Evolutionary conservation across 2,888 invertebrate genomes (phyloP).

Genomic region (Cataglyphis cursor): DNA sequence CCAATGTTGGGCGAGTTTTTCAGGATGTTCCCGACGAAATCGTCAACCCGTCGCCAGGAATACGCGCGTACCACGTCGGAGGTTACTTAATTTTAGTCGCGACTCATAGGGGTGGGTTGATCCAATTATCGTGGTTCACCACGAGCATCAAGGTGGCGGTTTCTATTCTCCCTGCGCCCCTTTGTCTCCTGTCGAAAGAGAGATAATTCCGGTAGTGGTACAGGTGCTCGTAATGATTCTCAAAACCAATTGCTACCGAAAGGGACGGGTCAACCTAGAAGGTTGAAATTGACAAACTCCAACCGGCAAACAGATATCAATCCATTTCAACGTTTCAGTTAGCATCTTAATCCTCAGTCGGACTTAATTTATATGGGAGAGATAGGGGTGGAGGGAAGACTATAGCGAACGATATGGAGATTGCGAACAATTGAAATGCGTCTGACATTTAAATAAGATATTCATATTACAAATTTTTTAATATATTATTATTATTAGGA

Average conservation of each 20-base stretch:
- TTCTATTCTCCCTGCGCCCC: slow-evolving; percentile 38
- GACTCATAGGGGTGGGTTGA: slow-evolving; percentile 65
- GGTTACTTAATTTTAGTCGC: slow-evolving; percentile 73
- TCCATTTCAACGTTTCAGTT: slow-evolving; percentile 24
- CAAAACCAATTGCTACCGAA: slow-evolving; percentile 56
- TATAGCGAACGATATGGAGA: neutral
- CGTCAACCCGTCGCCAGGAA: slow-evolving; percentile 27
- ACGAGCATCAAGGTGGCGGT: slow-evolving; percentile 55
- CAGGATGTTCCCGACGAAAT: slow-evolving; percentile 29
- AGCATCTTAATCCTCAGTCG: neutral
- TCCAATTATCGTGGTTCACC: slow-evolving; percentile 74
- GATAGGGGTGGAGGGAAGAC: no score
- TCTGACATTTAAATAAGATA: neutral
- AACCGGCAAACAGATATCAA: slow-evolving; percentile 64
- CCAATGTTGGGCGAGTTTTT: slow-evolving; percentile 36
- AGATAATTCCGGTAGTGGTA: neutral
- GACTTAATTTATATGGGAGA: neutral
- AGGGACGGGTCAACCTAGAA: slow-evolving; percentile 1
- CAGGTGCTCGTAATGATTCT: slow-evolving; percentile 66
- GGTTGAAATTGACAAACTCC: slow-evolving; percentile 36
- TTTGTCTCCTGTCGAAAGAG: slow-evolving; percentile 32
- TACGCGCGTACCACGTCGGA: slow-evolving; percentile 43
- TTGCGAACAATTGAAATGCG: neutral
- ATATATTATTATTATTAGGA: neutral
- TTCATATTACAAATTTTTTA: neutral